Base-by-base conservation (phyloP, 2,113 vertebrate genomes). In the Trematomus loennbergii region DNA sequence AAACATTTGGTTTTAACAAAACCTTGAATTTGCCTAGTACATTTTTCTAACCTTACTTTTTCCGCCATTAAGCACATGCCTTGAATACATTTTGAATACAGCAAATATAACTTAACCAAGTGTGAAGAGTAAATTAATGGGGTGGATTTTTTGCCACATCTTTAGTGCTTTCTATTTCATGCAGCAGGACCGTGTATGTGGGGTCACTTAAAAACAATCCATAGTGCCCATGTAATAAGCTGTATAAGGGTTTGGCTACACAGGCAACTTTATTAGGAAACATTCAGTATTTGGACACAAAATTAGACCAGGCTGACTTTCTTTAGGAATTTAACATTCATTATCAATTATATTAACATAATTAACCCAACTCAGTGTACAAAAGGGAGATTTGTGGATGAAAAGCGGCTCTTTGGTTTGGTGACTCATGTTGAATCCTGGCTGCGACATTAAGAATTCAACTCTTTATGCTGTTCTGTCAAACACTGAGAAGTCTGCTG, bases 1-100 rank as follows among this genome's bases (percentile, higher is more conserved):
- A 11, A 5, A 3, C 18, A 33, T 61, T 18, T 74, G 5, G 17
- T 50, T 18, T 53, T 1, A 48, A 46, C 33, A 58, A 22, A 71
- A 72, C 54, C 48, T 53, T 54, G 46, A 77, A 25, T 60, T 82
- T 54, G 74, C 61, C 43, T 16, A 61, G 36, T 40, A 40, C 69
- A 72, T 65, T 62, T 62, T 74, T 68, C 18, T 75, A 43, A 60
- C 53, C n/a, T 1, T 15, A 25, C 18, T 12, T 20, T 52, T 45
- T 52, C 60, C 43, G 20, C 36, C 6, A 7, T 48, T 49, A 20
- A 46, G 29, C 29, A 52, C 59, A 75, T 40, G 36, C 29, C 29
- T 29, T 29, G 29, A 29, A 29, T 29, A 29, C 29, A 29, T 29
- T 29, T 29, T 4, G 29, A 29, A 29, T 29, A 4, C 29, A 29